Evolutionary conservation across 2,113 vertebrate species (phyloP), one percentile per base, ranked within the genome.

Genomic region (Pleuronectes platessa): DNA sequence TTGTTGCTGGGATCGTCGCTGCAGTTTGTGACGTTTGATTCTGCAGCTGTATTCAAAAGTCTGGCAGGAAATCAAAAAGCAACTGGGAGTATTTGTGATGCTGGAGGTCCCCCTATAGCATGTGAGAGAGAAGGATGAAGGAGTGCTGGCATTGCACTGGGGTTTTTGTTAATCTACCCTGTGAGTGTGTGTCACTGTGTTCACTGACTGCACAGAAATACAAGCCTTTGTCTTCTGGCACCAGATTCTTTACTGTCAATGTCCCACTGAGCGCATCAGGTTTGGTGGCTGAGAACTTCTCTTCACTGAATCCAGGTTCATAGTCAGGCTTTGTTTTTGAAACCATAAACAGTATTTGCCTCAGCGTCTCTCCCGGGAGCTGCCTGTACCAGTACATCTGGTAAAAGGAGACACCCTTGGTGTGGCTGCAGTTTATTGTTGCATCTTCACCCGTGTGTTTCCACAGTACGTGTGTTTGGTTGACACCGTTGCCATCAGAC

Each of bases 311-410:
- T 68, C 61, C 83, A 61, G 64, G 60, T 5, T 82, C 24, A 0
- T 55, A 23, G 9, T 0, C 5, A 31, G 0, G 45, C 0, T 37
- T 1, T 1, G 0, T 51, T 0, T 1, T 0, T 0, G 1, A 3
- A 2, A 1, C 47, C 2, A 64, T 83, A 1, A 70, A 87, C 20
- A 94, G 86, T 0, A 92, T 76, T 11, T 67, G 71, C 14, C 60
- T 68, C 80, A 93, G 85, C 0, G 31, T 65, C 17, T 90, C 53
- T 66, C 85, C 89, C 5, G 82, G 86, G 14, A 66, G 82, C 67
- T 93, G 93, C 65, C 64, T 71, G 82, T 79, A 93, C 92, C 92
- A 91, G 86, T 92, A 91, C 92, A 93, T 93, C 53, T 88, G 67
- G 35, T 0, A 15, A 2, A 79, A 87, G 0, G 0, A 0, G 2